A percentile compares a stretch with the other conserved stretches of the same genome.
These are phyloP conservation scores for Rhea pennata DNA, from an alignment of 2,113 vertebrate species.

Conservation along the genomic window DNA sequence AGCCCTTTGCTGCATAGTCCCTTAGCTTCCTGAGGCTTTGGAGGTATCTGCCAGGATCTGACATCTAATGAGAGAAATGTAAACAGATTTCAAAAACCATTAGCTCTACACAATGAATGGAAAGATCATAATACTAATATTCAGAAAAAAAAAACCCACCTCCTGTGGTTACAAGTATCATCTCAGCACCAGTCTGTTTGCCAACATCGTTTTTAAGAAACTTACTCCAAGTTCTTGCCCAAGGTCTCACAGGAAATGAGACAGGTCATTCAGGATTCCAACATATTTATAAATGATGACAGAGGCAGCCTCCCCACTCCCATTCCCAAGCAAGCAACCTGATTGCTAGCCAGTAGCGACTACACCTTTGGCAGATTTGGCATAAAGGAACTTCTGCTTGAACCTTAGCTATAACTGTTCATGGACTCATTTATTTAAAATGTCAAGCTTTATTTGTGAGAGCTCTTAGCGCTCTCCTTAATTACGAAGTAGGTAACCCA, in stretches of 20 bases:
- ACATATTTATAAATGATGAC: background rate
- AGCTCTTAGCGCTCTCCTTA: background rate
- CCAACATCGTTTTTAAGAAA: background rate
- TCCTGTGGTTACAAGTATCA: background rate
- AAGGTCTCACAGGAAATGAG: background rate
- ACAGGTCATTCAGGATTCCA: background rate
- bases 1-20: constrained; percentile 93
- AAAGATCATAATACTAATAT: background rate
- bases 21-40: constrained; percentile 92
- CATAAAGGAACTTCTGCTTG: background rate
- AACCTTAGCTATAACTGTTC: background rate
- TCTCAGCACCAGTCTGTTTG: background rate
- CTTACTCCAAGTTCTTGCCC: background rate
- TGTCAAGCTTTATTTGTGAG: background rate
- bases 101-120: background rate
- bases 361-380: background rate
- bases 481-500: background rate
- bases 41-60: constrained; percentile 92
- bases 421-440: background rate
- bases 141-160: background rate
- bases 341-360: background rate
- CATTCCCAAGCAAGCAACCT: background rate
- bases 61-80: constrained; percentile 73
- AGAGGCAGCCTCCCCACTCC: background rate
- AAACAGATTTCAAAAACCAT: background rate